Percentiles rank a stretch among this genome's conserved stretches.
Evolutionary conservation across 1,140 invertebrate species (phyloP).

Genomic region (Eriosoma lanigerum): DNA sequence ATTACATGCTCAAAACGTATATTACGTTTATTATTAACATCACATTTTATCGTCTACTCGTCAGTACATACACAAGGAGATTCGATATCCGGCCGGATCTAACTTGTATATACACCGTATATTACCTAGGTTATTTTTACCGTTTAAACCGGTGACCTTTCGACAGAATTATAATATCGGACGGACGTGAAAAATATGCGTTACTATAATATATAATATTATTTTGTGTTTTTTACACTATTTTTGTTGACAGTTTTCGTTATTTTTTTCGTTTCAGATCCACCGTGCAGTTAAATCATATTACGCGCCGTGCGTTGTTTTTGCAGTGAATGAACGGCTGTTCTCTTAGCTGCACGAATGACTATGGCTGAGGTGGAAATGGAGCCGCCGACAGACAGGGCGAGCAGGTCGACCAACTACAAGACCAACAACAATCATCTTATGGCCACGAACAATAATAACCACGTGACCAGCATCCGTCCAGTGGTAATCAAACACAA

Average conservation of each 20-base stretch:
- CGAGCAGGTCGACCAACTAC: conserved; percentile 45
- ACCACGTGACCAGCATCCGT: conserved; percentile 57
- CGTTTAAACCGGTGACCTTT: too few species aligned
- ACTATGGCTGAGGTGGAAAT: conserved; percentile 69
- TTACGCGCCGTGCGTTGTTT: background rate
- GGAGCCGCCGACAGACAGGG: conserved; percentile 58
- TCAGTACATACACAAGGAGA: too few species aligned
- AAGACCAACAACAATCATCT: conserved; percentile 61
- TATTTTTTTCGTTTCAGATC: conserved; percentile 5
- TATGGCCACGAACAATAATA: conserved; percentile 64
- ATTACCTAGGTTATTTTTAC: too few species aligned
- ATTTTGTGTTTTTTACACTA: background rate
- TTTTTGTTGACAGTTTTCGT: background rate
- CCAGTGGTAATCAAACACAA: conserved; percentile 60
- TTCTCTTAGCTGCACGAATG: conserved; percentile 66
- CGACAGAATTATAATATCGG: too few species aligned
- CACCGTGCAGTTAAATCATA: too few species aligned
- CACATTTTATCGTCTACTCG: too few species aligned
- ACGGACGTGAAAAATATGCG: too few species aligned
- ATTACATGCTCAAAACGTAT: too few species aligned
- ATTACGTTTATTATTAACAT: too few species aligned
- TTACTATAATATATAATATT: too few species aligned
- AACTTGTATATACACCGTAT: too few species aligned
- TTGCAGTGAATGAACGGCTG: conserved; percentile 60
- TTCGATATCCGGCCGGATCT: too few species aligned